Evolutionary conservation across 1,140 invertebrate genomes (phyloP).

Genomic region (Pemphigus obesinymphae): DNA sequence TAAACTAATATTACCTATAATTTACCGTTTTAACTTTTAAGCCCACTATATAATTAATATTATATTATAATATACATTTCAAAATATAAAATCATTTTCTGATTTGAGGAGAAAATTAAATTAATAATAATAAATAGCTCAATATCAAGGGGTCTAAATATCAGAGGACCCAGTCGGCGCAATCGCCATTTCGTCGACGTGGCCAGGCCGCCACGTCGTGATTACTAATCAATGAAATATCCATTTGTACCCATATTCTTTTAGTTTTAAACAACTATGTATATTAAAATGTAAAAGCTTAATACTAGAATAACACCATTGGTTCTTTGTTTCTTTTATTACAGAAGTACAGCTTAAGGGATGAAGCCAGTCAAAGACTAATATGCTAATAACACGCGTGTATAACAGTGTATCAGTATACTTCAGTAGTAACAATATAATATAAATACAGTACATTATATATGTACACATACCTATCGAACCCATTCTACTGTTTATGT

Average conservation of each 20-base stretch:
- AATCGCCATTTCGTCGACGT: too few relatives aligned
- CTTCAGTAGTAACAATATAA: not conserved
- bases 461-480: not conserved
- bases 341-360: not conserved
- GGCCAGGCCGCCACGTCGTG: too few relatives aligned
- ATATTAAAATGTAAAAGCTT: not conserved
- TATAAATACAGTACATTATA: not conserved
- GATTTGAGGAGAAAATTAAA: too few relatives aligned
- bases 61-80: too few relatives aligned
- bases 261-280: not conserved
- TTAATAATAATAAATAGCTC: too few relatives aligned
- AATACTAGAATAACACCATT: constrained; percentile 6
- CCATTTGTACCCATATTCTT: not conserved
- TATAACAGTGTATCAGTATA: not conserved
- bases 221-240: too few relatives aligned
- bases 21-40: too few relatives aligned
- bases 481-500: not conserved
- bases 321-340: not conserved
- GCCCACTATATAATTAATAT: too few relatives aligned
- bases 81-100: too few relatives aligned
- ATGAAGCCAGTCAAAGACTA: constrained; percentile 6
- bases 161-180: too few relatives aligned
- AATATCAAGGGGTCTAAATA: too few relatives aligned
- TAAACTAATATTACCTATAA: too few relatives aligned
- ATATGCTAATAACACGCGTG: not conserved